These are phyloP conservation scores for Rhagonycha fulva DNA, from an alignment of 2,888 invertebrate species.

Conservation along the genomic window DNA sequence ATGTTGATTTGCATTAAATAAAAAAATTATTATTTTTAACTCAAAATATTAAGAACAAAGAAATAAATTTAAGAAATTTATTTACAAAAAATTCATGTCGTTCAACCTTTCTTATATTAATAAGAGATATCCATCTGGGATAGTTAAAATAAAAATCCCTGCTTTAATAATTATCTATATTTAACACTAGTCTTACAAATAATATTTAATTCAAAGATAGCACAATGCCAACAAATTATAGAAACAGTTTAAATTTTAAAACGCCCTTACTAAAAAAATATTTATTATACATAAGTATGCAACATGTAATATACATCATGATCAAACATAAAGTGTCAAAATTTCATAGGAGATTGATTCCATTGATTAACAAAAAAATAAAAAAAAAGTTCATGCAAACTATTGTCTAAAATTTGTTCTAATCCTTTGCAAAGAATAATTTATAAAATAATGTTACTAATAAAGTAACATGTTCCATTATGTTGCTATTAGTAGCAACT, in stretches of 20 bases:
- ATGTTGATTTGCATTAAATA: no score
- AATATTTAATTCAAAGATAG: neutral
- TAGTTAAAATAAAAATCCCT: neutral
- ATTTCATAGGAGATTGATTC: neutral
- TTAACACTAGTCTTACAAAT: neutral
- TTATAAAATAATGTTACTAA: no score
- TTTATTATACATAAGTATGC: neutral
- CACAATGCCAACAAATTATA: neutral
- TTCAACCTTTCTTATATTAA: neutral
- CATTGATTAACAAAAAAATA: neutral
- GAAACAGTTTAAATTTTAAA: no score
- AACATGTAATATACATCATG: neutral
- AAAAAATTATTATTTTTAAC: no score
- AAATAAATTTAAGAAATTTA: neutral
- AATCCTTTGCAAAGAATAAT: neutral
- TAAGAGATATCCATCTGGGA: neutral
- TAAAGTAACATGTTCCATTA: no score
- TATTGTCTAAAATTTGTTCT: neutral
- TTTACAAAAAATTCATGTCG: neutral
- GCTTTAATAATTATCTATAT: neutral
- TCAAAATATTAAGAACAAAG: neutral
- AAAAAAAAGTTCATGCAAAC: neutral
- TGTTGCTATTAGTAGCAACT: no score
- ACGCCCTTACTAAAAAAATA: neutral
- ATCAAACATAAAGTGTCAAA: neutral